Conservation (phyloP, 2,797 vertebrate genomes). For the Acanthurus leucopareius region DNA sequence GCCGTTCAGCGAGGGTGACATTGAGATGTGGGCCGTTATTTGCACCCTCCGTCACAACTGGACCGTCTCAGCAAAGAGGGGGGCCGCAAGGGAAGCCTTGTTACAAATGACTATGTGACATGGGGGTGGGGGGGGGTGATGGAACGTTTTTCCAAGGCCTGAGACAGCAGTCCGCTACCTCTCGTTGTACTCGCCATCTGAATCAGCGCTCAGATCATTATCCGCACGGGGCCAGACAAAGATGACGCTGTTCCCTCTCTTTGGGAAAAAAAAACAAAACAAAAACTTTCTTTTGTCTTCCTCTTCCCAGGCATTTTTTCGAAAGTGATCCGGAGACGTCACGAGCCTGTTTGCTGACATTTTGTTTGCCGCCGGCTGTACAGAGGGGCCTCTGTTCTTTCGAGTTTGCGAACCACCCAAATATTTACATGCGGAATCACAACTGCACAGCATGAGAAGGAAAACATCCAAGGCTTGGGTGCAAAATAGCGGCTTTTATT, state of each 20-base stretch:
- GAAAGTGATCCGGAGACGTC: slow-evolving; percentile 33
- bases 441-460: slow-evolving; percentile 75
- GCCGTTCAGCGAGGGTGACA: slow-evolving; percentile 48
- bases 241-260: slow-evolving; percentile 50
- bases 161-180: slow-evolving; percentile 49
- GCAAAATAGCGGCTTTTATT: slow-evolving; percentile 57
- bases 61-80: slow-evolving; percentile 31
- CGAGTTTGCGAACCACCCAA: slow-evolving; percentile 51
- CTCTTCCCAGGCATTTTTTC: slow-evolving; percentile 55
- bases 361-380: slow-evolving; percentile 53
- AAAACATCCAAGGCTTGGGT: slow-evolving; percentile 60
- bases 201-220: slow-evolving; percentile 58
- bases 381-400: slow-evolving; percentile 75
- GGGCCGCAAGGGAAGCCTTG: slow-evolving; percentile 31
- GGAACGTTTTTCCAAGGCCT: slow-evolving; percentile 47
- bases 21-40: slow-evolving; percentile 62
- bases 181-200: slow-evolving; percentile 36
- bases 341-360: slow-evolving; percentile 67
- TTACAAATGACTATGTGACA: slow-evolving; percentile 46
- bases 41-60: slow-evolving; percentile 40
- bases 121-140: slow-evolving; percentile 33
- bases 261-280: too few species aligned
- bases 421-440: slow-evolving; percentile 78
- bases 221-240: slow-evolving; percentile 63
- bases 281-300: not conserved